A percentile compares a stretch with the other conserved stretches of the same genome.
Evolutionary conservation across 1,140 invertebrate species (phyloP).

Genomic region (Dreissena polymorpha): DNA sequence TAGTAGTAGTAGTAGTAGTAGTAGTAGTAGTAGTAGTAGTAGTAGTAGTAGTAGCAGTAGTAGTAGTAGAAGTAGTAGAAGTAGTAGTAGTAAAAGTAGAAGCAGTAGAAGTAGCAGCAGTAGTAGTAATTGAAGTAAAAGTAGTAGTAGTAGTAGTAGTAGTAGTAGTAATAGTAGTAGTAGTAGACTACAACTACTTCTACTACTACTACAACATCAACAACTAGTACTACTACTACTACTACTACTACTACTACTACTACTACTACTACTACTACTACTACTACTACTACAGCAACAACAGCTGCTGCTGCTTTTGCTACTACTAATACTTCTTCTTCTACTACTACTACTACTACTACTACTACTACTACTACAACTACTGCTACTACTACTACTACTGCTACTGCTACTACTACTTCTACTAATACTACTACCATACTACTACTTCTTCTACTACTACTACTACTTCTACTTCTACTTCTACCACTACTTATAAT

Average conservation of each 20-base stretch:
- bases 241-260: not conserved
- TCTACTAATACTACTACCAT: too few species aligned
- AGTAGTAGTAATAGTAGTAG: constrained; percentile 49
- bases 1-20: constrained; percentile 52
- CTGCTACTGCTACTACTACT: too few species aligned
- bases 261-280: not conserved
- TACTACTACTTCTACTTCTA: too few species aligned
- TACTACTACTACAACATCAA: not conserved
- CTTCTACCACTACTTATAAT: too few species aligned
- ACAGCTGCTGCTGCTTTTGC: too few species aligned
- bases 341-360: too few species aligned
- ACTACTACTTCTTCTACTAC: too few species aligned
- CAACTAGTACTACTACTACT: not conserved
- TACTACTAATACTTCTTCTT: too few species aligned
- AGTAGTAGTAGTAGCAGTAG: constrained; percentile 14
- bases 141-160: constrained; percentile 50
- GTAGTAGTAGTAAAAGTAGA: constrained; percentile 46
- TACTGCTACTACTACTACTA: too few species aligned
- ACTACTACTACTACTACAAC: too few species aligned
- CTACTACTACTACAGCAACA: not conserved
- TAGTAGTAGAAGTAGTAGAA: not conserved
- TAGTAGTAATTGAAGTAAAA: too few species aligned
- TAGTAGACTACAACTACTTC: constrained; percentile 10
- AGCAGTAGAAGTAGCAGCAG: too few species aligned
- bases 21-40: constrained; percentile 25